A percentile compares a stretch with the other conserved stretches of the same genome.
These are phyloP conservation scores for Diploptera punctata DNA, from an alignment of 2,888 invertebrate genomes.

Conservation along the genomic window DNA sequence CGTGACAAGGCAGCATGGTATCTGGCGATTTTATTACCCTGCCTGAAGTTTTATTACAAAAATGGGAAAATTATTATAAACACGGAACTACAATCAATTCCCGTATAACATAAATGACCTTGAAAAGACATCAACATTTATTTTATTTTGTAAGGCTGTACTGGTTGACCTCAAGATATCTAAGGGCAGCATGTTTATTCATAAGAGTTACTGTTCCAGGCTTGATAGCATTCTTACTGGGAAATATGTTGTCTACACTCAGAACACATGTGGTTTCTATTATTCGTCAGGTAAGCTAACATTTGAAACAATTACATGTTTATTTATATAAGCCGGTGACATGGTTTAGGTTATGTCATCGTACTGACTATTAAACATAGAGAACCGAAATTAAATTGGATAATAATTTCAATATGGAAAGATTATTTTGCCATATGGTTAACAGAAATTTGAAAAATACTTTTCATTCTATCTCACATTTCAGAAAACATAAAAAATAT, in stretches of 20 bases:
- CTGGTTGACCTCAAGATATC: constrained; percentile 4
- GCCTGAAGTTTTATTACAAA: too few species aligned
- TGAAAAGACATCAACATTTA: too few species aligned
- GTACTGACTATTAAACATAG: not conserved
- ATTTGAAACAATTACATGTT: too few species aligned
- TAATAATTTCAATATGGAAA: not conserved
- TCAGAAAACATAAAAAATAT: too few species aligned
- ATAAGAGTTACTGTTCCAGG: not conserved
- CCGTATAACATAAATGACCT: too few species aligned
- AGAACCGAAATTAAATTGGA: not conserved
- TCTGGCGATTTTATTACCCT: too few species aligned
- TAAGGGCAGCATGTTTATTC: not conserved
- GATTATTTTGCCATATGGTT: not conserved
- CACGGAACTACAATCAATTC: too few species aligned
- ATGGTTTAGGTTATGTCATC: not conserved
- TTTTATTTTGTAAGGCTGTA: too few species aligned
- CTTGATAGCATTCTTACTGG: not conserved
- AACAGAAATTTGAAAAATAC: too few species aligned
- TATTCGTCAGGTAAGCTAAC: not conserved
- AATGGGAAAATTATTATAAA: too few species aligned
- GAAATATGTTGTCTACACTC: not conserved
- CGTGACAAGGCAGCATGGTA: too few species aligned
- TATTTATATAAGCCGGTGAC: not conserved
- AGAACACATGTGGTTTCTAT: not conserved
- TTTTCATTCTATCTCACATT: too few species aligned